A percentile compares a stretch with the other conserved stretches of the same genome.
Evolutionary conservation across 2,113 vertebrate genomes (phyloP).

Genomic region (Shinisaurus crocodilurus): DNA sequence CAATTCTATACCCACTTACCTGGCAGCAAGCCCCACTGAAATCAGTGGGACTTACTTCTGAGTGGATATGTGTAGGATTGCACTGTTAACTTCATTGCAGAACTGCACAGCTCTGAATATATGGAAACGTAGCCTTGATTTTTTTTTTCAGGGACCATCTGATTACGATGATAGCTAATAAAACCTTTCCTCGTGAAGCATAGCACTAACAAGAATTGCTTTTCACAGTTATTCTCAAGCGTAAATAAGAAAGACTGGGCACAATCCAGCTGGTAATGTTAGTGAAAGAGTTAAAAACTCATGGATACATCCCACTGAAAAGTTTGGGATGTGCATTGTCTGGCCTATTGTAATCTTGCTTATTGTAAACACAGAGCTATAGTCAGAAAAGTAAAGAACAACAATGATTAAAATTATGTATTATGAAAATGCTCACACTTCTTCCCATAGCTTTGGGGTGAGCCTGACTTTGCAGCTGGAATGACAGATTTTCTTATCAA

Average conservation of each 20-base stretch:
- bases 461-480: neutral
- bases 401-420: neutral
- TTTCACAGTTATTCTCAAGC: neutral
- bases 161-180: neutral
- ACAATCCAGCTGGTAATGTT: neutral
- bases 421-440: neutral
- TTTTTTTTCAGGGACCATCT: neutral
- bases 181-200: neutral
- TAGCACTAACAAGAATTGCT: neutral
- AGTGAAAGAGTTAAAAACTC: neutral
- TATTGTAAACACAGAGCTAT: neutral
- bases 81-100: neutral
- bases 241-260: neutral
- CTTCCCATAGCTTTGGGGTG: neutral
- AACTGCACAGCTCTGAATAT: neutral
- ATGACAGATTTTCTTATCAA: neutral
- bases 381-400: neutral
- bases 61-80: neutral
- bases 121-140: neutral
- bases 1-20: neutral
- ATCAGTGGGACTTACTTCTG: neutral
- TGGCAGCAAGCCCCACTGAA: neutral
- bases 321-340: too few relatives aligned
- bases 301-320: neutral
- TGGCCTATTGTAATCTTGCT: too few relatives aligned